Percentiles rank a stretch among this genome's conserved stretches.
phyloP scores from a whole-genome alignment of 2,797 vertebrate genomes.

The Ibycter americanus region DNA sequence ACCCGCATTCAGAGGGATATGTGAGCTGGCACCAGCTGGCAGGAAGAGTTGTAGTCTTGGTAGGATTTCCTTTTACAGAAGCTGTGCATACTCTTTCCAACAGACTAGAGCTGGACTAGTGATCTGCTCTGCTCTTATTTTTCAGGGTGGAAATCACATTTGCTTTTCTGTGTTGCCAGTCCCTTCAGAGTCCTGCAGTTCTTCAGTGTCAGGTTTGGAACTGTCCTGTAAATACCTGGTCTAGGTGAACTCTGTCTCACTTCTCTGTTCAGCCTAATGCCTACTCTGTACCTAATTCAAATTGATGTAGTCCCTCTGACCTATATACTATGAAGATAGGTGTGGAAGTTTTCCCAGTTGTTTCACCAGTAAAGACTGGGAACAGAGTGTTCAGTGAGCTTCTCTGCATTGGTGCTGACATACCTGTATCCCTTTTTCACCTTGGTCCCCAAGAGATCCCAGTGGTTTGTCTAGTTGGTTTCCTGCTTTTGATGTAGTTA shows the following conservation, averaged over 20 bases:
- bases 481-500: neutral
- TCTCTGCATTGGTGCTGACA: neutral
- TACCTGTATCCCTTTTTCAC: neutral
- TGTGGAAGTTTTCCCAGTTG: neutral
- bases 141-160: neutral
- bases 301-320: neutral
- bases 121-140: neutral
- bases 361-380: neutral
- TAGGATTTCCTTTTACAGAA: neutral
- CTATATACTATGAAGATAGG: neutral
- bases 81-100: neutral
- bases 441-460: neutral
- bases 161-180: neutral
- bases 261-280: neutral
- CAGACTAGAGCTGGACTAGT: neutral
- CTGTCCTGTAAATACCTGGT: neutral
- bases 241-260: neutral
- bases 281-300: neutral
- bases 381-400: neutral
- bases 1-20: neutral
- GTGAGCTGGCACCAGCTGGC: neutral
- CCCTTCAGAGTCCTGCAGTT: neutral
- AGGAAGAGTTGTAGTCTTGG: neutral
- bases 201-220: neutral
- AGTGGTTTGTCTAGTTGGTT: neutral